Base-by-base conservation (phyloP, 2,888 invertebrate genomes). In the Eulithis testata region DNA sequence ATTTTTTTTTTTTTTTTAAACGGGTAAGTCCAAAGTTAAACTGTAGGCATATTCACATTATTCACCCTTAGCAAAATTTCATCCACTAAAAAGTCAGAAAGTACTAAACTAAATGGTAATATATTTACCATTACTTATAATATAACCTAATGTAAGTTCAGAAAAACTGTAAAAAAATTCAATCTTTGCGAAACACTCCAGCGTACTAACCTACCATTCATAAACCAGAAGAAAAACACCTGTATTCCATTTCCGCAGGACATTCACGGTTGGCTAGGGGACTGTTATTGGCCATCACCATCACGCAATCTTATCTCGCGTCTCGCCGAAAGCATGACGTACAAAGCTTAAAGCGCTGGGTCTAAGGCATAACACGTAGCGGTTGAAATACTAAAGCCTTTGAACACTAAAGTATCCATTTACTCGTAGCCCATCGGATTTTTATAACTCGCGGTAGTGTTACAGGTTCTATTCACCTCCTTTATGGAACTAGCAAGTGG, bases 251-350 rank as follows among this genome's bases (percentile, higher is more conserved):
- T 40, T 51, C 31, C n/a, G 36, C 54, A 45, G 56, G 49, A 27
- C 11, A 45, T 52, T 37, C 63, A 60, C 55, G 31, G 36, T 11
- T 55, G 49, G 49, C 45, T 12, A 27, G 40, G 54, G 65, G 64
- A 60, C 60, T 58, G 56, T 59, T 65, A 68, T 68, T 64, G 69
- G 65, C 68, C 68, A 66, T 73, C 69, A 66, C 68, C 68, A 66
- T 73, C 69, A 66, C 43, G 65, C 53, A 62, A 71, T 68, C 70
- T 71, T 69, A 73, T 71, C 71, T 58, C 21, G 11, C 50, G 51
- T 64, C 37, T 60, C 55, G 56, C 44, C 53, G 60, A 68, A 66
- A 68, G 63, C 63, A 50, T 52, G 56, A 60, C 62, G 55, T 51
- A 68, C 68, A 68, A 61, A 61, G 61, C 59, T 65, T 59, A 60